phyloP scores from a whole-genome alignment of 2,113 vertebrate species.

The Gymnobelideus leadbeateri region DNA sequence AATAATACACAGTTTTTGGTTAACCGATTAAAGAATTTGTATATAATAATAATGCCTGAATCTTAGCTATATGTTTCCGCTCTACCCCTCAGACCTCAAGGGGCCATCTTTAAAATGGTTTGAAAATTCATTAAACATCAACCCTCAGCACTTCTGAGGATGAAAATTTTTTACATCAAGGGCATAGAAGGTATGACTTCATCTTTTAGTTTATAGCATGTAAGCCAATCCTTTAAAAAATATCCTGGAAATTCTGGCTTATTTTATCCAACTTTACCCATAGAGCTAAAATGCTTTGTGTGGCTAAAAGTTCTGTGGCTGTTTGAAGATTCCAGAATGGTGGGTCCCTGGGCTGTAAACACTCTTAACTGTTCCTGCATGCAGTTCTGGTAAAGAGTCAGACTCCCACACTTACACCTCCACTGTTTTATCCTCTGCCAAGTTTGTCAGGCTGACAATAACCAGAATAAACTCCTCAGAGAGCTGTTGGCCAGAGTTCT shows the following conservation, averaged over 20 bases:
- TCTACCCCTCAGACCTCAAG: background rate
- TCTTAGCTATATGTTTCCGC: background rate
- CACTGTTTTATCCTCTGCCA: conserved; percentile 42
- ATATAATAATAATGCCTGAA: background rate
- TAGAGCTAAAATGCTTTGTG: background rate
- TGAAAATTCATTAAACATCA: background rate
- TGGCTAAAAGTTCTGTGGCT: background rate
- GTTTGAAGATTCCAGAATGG: background rate
- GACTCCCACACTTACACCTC: background rate
- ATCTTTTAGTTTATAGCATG: background rate
- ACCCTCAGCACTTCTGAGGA: background rate
- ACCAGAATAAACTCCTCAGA: conserved; percentile 51
- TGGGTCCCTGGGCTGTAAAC: background rate
- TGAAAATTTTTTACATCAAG: background rate
- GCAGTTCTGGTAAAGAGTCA: conserved; percentile 36
- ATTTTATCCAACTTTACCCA: background rate
- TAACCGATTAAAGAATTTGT: background rate
- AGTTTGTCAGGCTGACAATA: conserved; percentile 50
- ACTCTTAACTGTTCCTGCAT: background rate
- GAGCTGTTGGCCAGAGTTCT: background rate
- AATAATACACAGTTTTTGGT: background rate
- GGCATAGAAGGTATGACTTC: background rate
- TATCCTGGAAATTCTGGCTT: background rate
- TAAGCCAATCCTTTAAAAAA: background rate
- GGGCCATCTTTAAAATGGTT: background rate